phyloP scores from a whole-genome alignment of 2,797 vertebrate genomes.

The Leptodactylus fallax region DNA sequence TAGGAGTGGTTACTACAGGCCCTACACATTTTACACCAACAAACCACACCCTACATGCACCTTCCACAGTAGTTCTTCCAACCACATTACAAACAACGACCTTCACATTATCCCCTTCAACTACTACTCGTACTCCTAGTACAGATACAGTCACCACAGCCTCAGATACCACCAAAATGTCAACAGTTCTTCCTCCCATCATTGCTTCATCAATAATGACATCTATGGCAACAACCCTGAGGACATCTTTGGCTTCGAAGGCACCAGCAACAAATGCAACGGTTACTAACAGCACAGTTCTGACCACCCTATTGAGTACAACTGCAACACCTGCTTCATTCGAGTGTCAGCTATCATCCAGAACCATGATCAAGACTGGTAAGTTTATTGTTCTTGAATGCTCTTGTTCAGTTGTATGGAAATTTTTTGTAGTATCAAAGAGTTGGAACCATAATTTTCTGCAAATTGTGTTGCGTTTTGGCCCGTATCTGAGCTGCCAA shows the following conservation, averaged over 20 bases:
- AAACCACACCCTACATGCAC: conserved; percentile 66
- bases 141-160: conserved; percentile 74
- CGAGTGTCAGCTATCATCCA: conserved; percentile 90
- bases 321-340: conserved; percentile 78
- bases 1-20: conserved; percentile 72
- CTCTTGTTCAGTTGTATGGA: neutral
- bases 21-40: conserved; percentile 66
- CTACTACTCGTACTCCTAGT: conserved; percentile 72
- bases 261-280: conserved; percentile 71
- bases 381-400: conserved; percentile 54
- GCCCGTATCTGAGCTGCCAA: too few relatives aligned
- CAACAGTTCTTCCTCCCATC: conserved; percentile 77
- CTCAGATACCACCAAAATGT: conserved; percentile 69
- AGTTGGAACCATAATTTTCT: neutral
- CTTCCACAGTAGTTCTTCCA: conserved; percentile 65
- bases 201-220: conserved; percentile 76
- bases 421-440: neutral
- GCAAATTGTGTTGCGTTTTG: neutral
- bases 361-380: conserved; percentile 95
- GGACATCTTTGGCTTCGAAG: conserved; percentile 74
- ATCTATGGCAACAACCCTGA: conserved; percentile 79
- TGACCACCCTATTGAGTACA: conserved; percentile 76
- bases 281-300: conserved; percentile 59
- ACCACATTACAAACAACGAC: conserved; percentile 67
- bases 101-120: conserved; percentile 65